phyloP scores from a whole-genome alignment of 2,888 invertebrate genomes.

The Atherix ibis region DNA sequence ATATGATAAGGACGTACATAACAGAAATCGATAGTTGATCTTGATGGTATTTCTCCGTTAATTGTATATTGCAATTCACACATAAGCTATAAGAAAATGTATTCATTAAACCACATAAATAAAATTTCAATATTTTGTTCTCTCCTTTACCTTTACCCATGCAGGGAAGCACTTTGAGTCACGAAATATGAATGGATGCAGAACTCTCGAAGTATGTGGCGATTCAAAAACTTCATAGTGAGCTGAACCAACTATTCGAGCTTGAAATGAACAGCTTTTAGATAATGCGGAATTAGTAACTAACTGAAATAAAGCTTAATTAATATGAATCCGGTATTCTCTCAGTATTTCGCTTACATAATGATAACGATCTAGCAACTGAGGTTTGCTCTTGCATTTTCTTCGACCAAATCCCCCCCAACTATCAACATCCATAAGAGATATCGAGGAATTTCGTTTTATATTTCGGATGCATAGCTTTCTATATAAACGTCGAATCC shows the following conservation, averaged over 20 bases:
- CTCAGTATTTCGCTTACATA: slow-evolving; percentile 6
- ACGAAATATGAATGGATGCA: slow-evolving; percentile 73
- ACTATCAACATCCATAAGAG: slow-evolving; percentile 42
- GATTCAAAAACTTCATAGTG: slow-evolving; percentile 46
- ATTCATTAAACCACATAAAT: no score
- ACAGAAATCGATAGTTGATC: slow-evolving; percentile 62
- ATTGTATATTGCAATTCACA: slow-evolving; percentile 33
- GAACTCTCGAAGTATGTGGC: slow-evolving; percentile 49
- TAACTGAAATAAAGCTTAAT: slow-evolving; percentile 15
- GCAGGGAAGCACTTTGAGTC: slow-evolving; percentile 48
- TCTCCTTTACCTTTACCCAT: slow-evolving; percentile 47
- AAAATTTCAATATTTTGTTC: no score
- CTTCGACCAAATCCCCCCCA: slow-evolving; percentile 8
- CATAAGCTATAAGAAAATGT: slow-evolving; percentile 25
- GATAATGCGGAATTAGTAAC: slow-evolving; percentile 17
- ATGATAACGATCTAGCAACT: slow-evolving; percentile 28
- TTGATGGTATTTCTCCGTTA: slow-evolving; percentile 32
- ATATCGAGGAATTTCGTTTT: slow-evolving; percentile 39
- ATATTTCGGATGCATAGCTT: slow-evolving; percentile 41
- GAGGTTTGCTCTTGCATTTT: slow-evolving; percentile 9
- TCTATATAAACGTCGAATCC: slow-evolving; percentile 36
- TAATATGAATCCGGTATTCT: no score
- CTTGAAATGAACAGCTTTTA: slow-evolving; percentile 25
- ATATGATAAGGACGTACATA: slow-evolving; percentile 80
- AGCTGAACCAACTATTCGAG: slow-evolving; percentile 37